These are phyloP conservation scores for Gymnopithys bicolor DNA, from an alignment of 2,797 vertebrate genomes.

Conservation along the genomic window DNA sequence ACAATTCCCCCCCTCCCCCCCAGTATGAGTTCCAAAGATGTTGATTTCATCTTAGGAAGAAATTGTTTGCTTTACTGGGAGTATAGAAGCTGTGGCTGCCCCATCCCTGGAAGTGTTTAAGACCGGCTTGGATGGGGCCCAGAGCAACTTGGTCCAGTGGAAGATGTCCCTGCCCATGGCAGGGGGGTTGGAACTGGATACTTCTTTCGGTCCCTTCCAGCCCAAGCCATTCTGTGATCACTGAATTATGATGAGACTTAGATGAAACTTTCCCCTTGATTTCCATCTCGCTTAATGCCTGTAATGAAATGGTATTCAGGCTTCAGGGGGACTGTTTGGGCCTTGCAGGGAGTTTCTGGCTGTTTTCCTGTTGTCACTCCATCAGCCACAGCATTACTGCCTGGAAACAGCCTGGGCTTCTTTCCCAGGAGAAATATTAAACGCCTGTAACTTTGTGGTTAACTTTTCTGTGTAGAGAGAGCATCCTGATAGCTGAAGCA, in stretches of 20 bases:
- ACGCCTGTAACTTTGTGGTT: not conserved
- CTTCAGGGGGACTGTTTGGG: not conserved
- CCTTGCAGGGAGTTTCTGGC: not conserved
- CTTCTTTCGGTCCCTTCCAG: not conserved
- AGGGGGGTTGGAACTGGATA: not conserved
- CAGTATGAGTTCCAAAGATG: not conserved
- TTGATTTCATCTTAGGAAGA: not conserved
- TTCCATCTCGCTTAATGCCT: not conserved
- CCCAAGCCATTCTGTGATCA: not conserved
- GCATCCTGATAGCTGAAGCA: not conserved
- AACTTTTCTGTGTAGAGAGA: not conserved
- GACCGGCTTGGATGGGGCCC: not conserved
- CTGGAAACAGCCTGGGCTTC: not conserved
- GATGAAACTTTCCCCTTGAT: conserved; percentile 6
- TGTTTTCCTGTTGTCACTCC: not conserved
- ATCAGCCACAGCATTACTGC: not conserved
- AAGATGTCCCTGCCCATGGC: not conserved
- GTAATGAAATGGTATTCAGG: not conserved
- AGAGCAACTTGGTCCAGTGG: not conserved
- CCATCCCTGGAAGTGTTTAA: not conserved
- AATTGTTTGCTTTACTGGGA: not conserved
- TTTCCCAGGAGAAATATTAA: not conserved
- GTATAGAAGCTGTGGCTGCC: not conserved
- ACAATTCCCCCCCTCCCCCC: not conserved
- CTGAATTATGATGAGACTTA: conserved; percentile 2